A percentile compares a stretch with the other conserved stretches of the same genome.
These are phyloP conservation scores for Aphodius granarius DNA, from an alignment of 2,888 invertebrate species.

Conservation along the genomic window DNA sequence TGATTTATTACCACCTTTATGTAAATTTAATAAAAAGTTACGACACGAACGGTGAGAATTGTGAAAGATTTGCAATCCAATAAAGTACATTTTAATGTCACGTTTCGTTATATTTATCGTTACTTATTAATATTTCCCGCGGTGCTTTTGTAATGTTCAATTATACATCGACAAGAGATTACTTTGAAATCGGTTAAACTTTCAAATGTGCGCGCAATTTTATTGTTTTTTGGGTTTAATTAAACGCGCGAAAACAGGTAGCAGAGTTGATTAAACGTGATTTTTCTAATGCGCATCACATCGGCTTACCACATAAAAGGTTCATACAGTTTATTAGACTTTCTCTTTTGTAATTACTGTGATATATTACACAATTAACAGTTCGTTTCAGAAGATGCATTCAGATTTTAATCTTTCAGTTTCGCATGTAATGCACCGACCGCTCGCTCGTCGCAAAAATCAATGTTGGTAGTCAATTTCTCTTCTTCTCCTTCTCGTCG, in stretches of 20 bases:
- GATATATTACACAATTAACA: constrained; percentile 22
- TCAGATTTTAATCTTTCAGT: constrained; percentile 11
- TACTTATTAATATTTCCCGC: neutral
- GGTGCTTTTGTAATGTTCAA: neutral
- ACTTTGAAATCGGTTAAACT: constrained; percentile 1
- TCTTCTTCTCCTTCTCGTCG: neutral
- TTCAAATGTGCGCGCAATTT: neutral
- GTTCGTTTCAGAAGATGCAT: constrained; percentile 13
- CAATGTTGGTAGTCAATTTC: constrained; percentile 1
- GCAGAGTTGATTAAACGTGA: neutral
- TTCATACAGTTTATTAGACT: constrained; percentile 14
- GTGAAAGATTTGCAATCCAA: neutral
- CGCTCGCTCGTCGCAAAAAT: neutral
- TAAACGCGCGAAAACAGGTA: neutral
- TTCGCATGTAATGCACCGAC: constrained; percentile 9
- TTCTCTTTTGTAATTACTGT: constrained; percentile 22
- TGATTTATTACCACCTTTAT: neutral
- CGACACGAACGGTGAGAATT: neutral
- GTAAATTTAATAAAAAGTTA: neutral
- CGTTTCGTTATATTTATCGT: neutral
- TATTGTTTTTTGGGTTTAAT: constrained; percentile 8
- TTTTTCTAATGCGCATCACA: neutral
- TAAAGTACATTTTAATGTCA: neutral
- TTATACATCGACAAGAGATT: neutral
- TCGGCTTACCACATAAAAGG: neutral